Percentiles rank a stretch among this genome's conserved stretches.
phyloP scores from a whole-genome alignment of 2,113 vertebrate species.

The Gambusia holbrooki region DNA sequence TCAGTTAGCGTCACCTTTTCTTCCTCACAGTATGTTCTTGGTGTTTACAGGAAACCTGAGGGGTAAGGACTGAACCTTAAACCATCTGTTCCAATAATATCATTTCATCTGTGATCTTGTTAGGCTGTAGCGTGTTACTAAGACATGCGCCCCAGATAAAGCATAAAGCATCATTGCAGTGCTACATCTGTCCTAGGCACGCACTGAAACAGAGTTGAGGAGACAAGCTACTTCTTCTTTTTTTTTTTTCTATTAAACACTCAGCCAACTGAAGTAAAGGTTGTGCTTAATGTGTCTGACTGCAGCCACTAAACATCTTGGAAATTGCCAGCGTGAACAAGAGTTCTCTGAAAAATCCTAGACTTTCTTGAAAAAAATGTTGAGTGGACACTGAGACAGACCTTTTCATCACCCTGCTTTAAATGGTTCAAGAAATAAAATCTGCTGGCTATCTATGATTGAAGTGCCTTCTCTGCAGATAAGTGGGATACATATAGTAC shows the following conservation, averaged over 20 bases:
- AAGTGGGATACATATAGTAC: constrained; percentile 16
- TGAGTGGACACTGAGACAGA: constrained; percentile 11
- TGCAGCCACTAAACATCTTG: constrained; percentile 19
- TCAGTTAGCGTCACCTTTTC: constrained; percentile 27
- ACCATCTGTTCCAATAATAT: constrained; percentile 69
- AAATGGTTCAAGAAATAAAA: constrained; percentile 32
- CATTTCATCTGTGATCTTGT: constrained; percentile 65
- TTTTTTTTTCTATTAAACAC: constrained; percentile 44
- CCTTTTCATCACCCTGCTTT: constrained; percentile 51
- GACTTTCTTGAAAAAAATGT: constrained; percentile 21
- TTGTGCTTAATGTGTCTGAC: constrained; percentile 8
- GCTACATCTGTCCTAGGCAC: constrained; percentile 54
- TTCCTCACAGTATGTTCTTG: constrained; percentile 33
- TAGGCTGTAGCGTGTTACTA: constrained; percentile 54
- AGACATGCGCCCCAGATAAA: constrained; percentile 70
- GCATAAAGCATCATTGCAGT: constrained; percentile 50
- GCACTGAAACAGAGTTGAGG: constrained; percentile 21
- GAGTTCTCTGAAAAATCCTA: background rate
- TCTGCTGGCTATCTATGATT: constrained; percentile 58
- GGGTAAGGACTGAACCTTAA: constrained; percentile 42
- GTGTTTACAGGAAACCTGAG: constrained; percentile 24
- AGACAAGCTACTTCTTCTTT: constrained; percentile 1
- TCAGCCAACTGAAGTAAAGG: constrained; percentile 32
- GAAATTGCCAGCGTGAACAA: constrained; percentile 34
- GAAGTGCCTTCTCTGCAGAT: constrained; percentile 40